A percentile compares a stretch with the other conserved stretches of the same genome.
Evolutionary conservation across 2,888 invertebrate genomes (phyloP).

Genomic region (Dendrolimus houi): DNA sequence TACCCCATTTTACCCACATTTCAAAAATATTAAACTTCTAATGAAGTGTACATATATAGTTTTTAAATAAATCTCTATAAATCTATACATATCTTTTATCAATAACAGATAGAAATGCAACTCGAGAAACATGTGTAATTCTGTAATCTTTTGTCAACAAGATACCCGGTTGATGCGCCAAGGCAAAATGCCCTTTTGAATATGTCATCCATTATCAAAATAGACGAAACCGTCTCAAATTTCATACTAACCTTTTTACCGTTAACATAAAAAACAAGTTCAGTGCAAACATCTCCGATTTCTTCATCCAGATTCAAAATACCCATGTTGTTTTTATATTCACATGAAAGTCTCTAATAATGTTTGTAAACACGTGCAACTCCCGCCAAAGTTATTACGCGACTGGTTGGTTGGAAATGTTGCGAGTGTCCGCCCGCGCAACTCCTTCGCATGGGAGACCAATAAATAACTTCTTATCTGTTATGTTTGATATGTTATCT

Average conservation of each 20-base stretch:
- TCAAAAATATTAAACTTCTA: background rate
- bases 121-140: background rate
- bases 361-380: slow-evolving; percentile 19
- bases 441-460: slow-evolving; percentile 9
- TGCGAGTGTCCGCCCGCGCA: slow-evolving; percentile 16
- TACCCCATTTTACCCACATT: background rate
- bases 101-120: background rate
- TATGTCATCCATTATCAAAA: too few species aligned
- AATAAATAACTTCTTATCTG: slow-evolving; percentile 18
- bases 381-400: slow-evolving; percentile 10
- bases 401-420: slow-evolving; percentile 10
- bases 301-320: slow-evolving; percentile 51
- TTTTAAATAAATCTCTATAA: background rate
- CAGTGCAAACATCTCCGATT: slow-evolving; percentile 32
- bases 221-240: background rate
- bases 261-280: slow-evolving; percentile 67
- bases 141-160: background rate
- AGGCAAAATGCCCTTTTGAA: background rate
- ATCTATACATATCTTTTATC: background rate
- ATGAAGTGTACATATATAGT: background rate
- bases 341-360: background rate
- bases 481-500: background rate
- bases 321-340: slow-evolving; percentile 35
- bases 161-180: background rate
- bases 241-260: slow-evolving; percentile 57